These are phyloP conservation scores for Squalus acanthias DNA, from an alignment of 2,797 vertebrate genomes.

Conservation along the genomic window DNA sequence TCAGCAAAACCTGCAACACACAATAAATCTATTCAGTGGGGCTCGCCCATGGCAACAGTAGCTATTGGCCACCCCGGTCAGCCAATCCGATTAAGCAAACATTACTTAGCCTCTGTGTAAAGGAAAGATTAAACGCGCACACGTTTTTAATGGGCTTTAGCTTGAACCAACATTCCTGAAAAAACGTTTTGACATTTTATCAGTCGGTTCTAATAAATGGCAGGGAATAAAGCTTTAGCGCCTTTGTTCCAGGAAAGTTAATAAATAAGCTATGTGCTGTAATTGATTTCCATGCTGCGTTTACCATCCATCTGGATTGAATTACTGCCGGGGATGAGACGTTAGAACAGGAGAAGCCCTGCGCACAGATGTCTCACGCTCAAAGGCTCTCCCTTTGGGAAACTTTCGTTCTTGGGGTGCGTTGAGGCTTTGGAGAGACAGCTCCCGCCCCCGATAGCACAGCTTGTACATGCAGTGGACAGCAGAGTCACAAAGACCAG, in stretches of 20 bases:
- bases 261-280: slow-evolving; percentile 33
- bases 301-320: slow-evolving; percentile 33
- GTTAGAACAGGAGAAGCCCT: background rate
- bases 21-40: background rate
- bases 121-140: slow-evolving; percentile 24
- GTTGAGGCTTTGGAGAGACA: background rate
- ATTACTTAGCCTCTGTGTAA: background rate
- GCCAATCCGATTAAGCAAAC: slow-evolving; percentile 30
- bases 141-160: slow-evolving; percentile 23
- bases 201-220: slow-evolving; percentile 16
- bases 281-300: slow-evolving; percentile 35
- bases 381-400: background rate
- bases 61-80: background rate
- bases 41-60: background rate
- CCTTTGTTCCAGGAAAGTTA: slow-evolving; percentile 30
- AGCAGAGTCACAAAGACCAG: background rate
- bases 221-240: slow-evolving; percentile 23
- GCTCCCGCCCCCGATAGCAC: background rate
- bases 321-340: slow-evolving; percentile 1
- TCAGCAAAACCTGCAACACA: background rate
- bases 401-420: background rate
- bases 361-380: slow-evolving; percentile 3
- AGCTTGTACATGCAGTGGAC: background rate
- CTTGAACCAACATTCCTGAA: slow-evolving; percentile 20
- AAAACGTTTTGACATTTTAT: slow-evolving; percentile 19